phyloP scores from a whole-genome alignment of 2,888 invertebrate species.

The Epistrophe eligans region DNA sequence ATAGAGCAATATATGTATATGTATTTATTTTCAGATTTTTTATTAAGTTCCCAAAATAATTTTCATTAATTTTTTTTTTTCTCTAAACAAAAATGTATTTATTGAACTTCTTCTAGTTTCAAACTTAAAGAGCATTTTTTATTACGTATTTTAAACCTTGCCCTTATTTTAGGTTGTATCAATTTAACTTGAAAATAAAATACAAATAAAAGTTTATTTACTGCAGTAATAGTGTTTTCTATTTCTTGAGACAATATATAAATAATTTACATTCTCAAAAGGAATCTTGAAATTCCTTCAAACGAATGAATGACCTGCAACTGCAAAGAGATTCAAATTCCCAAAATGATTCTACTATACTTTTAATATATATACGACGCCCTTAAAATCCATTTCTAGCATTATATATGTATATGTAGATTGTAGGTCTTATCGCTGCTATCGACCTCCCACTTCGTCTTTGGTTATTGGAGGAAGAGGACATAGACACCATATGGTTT shows the following conservation, averaged over 20 bases:
- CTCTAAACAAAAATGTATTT: too few relatives aligned
- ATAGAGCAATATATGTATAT: too few relatives aligned
- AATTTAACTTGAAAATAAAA: constrained; percentile 5
- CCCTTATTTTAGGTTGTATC: background rate
- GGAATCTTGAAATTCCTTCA: constrained; percentile 12
- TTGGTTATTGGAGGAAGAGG: background rate
- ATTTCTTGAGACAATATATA: background rate
- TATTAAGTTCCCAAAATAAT: too few relatives aligned
- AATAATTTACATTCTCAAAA: constrained; percentile 12
- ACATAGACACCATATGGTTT: constrained; percentile 22
- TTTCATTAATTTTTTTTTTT: too few relatives aligned
- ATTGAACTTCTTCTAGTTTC: too few relatives aligned
- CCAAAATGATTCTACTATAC: constrained; percentile 3
- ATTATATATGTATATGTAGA: too few relatives aligned
- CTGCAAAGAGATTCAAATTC: constrained; percentile 8
- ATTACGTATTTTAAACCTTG: background rate
- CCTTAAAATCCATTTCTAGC: background rate
- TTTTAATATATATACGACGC: background rate
- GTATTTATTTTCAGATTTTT: too few relatives aligned
- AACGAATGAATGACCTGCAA: constrained; percentile 23
- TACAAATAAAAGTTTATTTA: background rate
- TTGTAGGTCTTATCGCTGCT: background rate
- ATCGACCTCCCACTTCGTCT: too few relatives aligned
- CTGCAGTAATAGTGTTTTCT: background rate
- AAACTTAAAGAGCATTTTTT: too few relatives aligned